Conservation (phyloP, 2,797 vertebrate species). For the Siniperca obscura region DNA sequence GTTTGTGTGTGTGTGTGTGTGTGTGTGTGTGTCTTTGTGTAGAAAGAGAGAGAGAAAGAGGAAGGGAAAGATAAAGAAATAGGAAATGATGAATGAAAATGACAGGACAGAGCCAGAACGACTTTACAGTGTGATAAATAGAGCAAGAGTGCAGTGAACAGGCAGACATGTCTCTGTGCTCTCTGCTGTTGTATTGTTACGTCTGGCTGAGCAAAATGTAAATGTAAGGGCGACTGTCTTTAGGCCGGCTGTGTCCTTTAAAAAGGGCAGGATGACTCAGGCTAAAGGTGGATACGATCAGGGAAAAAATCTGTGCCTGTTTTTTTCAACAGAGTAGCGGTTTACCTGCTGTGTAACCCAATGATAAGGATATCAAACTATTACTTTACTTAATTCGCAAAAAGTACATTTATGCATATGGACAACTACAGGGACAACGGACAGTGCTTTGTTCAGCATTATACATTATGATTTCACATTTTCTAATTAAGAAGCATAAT, state of each 20-base stretch:
- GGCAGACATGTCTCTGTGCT: conserved; percentile 6
- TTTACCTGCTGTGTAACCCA: not conserved
- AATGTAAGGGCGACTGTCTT: conserved; percentile 42
- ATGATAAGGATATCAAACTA: not conserved
- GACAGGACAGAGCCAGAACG: not conserved
- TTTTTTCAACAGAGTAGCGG: not conserved
- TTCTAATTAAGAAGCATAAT: not conserved
- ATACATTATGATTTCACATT: not conserved
- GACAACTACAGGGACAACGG: not conserved
- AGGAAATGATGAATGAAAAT: conserved; percentile 28
- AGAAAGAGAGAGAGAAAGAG: not conserved
- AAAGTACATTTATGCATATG: not conserved
- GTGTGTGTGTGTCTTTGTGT: not conserved
- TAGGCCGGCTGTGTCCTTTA: conserved; percentile 55
- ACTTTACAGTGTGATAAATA: conserved; percentile 31
- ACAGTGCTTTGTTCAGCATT: not conserved
- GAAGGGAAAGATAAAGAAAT: conserved; percentile 7
- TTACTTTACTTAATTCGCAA: not conserved
- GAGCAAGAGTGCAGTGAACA: conserved; percentile 3
- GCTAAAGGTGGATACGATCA: conserved; percentile 43
- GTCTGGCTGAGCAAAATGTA: conserved; percentile 51
- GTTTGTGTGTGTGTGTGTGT: conserved; percentile 1
- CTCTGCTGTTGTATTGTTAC: conserved; percentile 8
- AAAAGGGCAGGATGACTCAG: conserved; percentile 55
- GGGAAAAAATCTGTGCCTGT: not conserved